Evolutionary conservation across 2,888 invertebrate genomes (phyloP), one percentile per base, ranked within the genome.

Genomic region (Podotricha telesiphe): DNA sequence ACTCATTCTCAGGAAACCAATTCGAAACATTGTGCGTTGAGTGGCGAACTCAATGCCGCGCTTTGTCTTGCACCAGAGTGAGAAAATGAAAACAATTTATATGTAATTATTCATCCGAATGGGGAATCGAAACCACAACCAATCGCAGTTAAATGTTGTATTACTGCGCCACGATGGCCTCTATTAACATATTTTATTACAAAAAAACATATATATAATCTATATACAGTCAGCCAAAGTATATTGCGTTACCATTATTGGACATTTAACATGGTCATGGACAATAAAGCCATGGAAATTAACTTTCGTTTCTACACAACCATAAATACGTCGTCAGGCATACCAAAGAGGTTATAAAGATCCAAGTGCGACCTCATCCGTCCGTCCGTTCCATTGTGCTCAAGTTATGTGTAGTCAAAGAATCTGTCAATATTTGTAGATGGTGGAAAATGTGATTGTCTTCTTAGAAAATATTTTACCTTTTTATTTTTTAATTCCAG

Each of bases 341-440:
- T 72, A 71, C 69, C 72, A 65, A 68, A 47, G 71, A 74, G 70
- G 67, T 69, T 71, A 73, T 73, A 68, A 73, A 69, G 68, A 67
- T 69, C 68, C 68, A 56, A 65, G 64, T 65, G 67, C 73, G 73
- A 70, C 67, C 70, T 74, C 74, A 73, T 74, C 68, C 74, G 70
- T 71, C 68, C 64, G 64, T 53, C 65, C 68, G 65, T 70, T 67
- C 67, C 67, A 67, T 70, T 73, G 73, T 51, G 73, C 69, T 70
- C 61, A 64, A 70, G 67, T 61, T 69, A 70, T 70, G 68, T 72
- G 51, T 73, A 72, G 69, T 20, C 37, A 50, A 62, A 62, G 74
- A 74, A 70, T 53, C 48, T n/a, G 47, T 53, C 58, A 45, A 53
- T 28, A 59, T 50, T 34, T 17, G n/a, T 8, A 45, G 22, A 45